Conservation (phyloP, 2,113 vertebrate species). For the Aplodontia rufa region DNA sequence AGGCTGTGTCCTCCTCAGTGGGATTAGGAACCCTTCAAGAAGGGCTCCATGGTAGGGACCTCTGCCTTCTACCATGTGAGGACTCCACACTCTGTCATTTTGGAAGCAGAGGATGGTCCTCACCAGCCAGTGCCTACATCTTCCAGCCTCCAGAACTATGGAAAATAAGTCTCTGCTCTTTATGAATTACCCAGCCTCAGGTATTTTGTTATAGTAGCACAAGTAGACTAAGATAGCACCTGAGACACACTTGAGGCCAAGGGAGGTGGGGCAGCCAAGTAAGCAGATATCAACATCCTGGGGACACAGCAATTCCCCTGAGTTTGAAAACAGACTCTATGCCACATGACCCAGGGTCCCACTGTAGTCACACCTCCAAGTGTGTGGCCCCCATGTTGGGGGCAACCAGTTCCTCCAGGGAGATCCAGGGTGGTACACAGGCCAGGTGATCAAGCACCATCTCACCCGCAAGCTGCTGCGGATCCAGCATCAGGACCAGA, state of each 20-base stretch:
- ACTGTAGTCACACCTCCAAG: not conserved
- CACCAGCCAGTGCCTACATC: not conserved
- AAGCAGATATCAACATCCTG: not conserved
- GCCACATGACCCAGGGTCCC: accelerated
- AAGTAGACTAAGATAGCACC: not conserved
- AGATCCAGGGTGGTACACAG: accelerated
- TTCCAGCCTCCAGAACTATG: not conserved
- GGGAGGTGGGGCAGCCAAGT: not conserved
- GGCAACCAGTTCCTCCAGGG: not conserved
- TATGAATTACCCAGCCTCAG: not conserved
- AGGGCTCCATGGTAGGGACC: too few species aligned
- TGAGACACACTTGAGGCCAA: not conserved
- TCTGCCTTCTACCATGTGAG: not conserved
- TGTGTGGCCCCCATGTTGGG: too few species aligned
- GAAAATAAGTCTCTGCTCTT: too few species aligned
- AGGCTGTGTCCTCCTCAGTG: not conserved
- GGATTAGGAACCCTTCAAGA: not conserved
- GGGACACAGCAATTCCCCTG: not conserved
- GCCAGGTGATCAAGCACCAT: not conserved
- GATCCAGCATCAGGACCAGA: not conserved
- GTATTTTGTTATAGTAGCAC: not conserved
- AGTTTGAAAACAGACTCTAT: not conserved
- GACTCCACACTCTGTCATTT: not conserved
- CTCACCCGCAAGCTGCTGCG: too few species aligned
- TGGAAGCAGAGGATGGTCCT: not conserved